phyloP scores from a whole-genome alignment of 2,113 vertebrate genomes.

The Tyrannus savana region DNA sequence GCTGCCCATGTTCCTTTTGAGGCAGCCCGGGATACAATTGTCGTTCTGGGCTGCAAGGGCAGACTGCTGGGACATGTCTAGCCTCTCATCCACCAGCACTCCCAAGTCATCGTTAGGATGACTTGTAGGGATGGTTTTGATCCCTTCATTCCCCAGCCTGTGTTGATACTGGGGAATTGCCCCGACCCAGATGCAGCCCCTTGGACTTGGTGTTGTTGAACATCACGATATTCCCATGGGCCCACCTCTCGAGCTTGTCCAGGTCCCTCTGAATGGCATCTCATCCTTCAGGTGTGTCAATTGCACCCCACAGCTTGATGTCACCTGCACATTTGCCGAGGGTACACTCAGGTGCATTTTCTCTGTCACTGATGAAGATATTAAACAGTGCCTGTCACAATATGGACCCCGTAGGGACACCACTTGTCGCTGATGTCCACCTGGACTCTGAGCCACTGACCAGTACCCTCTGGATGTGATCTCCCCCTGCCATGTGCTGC shows the following conservation, averaged over 20 bases:
- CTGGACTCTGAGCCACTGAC: background rate
- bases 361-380: background rate
- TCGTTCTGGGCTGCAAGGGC: background rate
- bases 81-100: background rate
- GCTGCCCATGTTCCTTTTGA: background rate
- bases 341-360: background rate
- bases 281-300: background rate
- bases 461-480: background rate
- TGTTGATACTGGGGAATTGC: background rate
- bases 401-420: background rate
- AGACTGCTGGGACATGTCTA: background rate
- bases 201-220: background rate
- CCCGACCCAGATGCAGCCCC: background rate
- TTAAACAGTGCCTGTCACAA: background rate
- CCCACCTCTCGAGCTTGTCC: background rate
- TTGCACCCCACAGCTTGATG: background rate
- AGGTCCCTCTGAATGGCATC: background rate
- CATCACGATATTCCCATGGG: background rate
- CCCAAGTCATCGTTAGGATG: background rate
- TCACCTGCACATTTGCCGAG: background rate
- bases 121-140: background rate
- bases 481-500: background rate
- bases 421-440: background rate
- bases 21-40: background rate
- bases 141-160: background rate